Evolutionary conservation across 2,797 vertebrate species (phyloP).

Genomic region (Crax fasciolata): DNA sequence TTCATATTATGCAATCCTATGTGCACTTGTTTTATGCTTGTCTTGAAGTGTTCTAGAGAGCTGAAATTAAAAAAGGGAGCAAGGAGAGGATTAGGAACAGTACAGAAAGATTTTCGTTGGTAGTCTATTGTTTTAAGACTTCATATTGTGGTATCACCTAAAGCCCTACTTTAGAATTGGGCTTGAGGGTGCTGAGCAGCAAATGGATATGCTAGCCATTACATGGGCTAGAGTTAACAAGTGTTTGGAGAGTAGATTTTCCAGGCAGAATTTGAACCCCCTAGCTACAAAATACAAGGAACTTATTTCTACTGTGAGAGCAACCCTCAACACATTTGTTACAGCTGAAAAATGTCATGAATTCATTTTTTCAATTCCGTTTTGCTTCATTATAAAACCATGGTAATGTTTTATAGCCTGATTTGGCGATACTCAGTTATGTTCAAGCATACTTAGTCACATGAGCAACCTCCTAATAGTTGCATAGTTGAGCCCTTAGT

Average conservation of each 20-base stretch:
- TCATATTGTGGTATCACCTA: background rate
- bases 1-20: background rate
- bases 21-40: fast-evolving
- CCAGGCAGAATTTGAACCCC: background rate
- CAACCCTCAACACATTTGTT: background rate
- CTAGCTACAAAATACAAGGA: background rate
- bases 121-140: background rate
- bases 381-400: background rate
- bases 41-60: background rate
- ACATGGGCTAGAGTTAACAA: fast-evolving
- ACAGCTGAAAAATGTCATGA: background rate
- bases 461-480: slow-evolving; percentile 6
- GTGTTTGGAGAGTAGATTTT: background rate
- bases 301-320: background rate
- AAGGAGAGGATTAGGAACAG: background rate
- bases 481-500: slow-evolving; percentile 5
- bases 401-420: background rate
- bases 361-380: background rate
- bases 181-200: background rate
- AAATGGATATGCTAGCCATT: fast-evolving
- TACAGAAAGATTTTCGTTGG: background rate
- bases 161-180: background rate
- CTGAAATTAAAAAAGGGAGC: background rate
- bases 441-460: background rate
- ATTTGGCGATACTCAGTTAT: background rate